phyloP scores from a whole-genome alignment of 2,113 vertebrate genomes.

The Oryzias javanicus region DNA sequence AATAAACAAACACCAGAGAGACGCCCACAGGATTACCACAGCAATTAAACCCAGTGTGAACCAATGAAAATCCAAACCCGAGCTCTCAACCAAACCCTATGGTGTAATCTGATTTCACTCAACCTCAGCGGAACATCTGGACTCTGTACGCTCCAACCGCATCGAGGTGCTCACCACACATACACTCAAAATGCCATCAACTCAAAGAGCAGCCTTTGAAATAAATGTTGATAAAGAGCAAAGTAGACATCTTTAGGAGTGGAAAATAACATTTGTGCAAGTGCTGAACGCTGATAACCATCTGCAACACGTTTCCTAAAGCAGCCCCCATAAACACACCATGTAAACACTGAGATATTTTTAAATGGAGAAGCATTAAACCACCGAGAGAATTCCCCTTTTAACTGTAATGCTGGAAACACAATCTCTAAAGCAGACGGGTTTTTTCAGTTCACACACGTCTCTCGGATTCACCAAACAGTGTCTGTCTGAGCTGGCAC shows the following conservation, averaged over 20 bases:
- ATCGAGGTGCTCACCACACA: constrained; percentile 49
- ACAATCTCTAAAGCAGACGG: constrained; percentile 28
- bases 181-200: constrained; percentile 60
- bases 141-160: constrained; percentile 40
- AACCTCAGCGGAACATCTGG: constrained; percentile 57
- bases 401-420: constrained; percentile 13
- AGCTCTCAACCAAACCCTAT: constrained; percentile 42
- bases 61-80: constrained; percentile 63
- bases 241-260: constrained; percentile 54
- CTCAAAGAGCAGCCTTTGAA: constrained; percentile 52
- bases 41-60: constrained; percentile 63
- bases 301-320: constrained; percentile 63
- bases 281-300: constrained; percentile 43
- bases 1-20: constrained; percentile 64
- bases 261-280: constrained; percentile 72
- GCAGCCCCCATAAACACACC: constrained; percentile 66
- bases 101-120: constrained; percentile 52
- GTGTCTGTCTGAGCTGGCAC: neutral
- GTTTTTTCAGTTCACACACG: constrained; percentile 32
- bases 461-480: neutral
- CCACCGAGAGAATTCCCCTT: constrained; percentile 27
- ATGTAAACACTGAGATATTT: constrained; percentile 62
- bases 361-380: constrained; percentile 43
- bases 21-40: constrained; percentile 60
- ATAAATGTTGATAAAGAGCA: constrained; percentile 67